Evolutionary conservation across 2,888 invertebrate species (phyloP).

Genomic region (Hesperia comma): DNA sequence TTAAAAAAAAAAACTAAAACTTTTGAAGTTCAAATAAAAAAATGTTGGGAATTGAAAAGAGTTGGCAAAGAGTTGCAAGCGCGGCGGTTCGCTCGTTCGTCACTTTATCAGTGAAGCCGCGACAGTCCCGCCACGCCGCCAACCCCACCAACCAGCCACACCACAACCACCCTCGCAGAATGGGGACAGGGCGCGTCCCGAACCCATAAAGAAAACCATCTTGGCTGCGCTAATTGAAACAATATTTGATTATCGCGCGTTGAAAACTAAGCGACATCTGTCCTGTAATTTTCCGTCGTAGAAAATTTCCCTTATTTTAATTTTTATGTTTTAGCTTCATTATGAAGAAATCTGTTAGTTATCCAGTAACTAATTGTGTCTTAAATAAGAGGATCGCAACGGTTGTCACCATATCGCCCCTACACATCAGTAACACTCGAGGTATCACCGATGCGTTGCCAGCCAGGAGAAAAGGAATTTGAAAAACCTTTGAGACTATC

Average conservation of each 20-base stretch:
- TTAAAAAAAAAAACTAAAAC: neutral
- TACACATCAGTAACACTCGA: too few species aligned
- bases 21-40: neutral
- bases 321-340: too few species aligned
- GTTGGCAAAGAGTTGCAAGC: conserved; percentile 38
- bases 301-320: too few species aligned
- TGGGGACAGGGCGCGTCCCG: conserved; percentile 80
- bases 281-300: too few species aligned
- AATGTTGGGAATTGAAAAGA: conserved; percentile 24
- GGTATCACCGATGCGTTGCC: too few species aligned
- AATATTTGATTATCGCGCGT: conserved; percentile 64
- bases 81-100: conserved; percentile 55
- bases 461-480: too few species aligned
- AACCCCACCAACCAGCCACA: conserved; percentile 32
- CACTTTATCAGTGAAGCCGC: conserved; percentile 58
- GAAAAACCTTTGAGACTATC: too few species aligned
- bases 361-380: too few species aligned
- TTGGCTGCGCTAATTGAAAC: conserved; percentile 75
- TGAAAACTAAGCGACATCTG: conserved; percentile 1
- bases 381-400: too few species aligned
- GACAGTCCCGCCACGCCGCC: conserved; percentile 31
- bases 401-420: too few species aligned
- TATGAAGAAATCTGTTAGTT: too few species aligned
- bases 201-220: conserved; percentile 79
- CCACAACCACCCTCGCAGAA: conserved; percentile 68